Evolutionary conservation across 2,888 invertebrate genomes (phyloP).

Genomic region (Hydrotaea cyrtoneurina): DNA sequence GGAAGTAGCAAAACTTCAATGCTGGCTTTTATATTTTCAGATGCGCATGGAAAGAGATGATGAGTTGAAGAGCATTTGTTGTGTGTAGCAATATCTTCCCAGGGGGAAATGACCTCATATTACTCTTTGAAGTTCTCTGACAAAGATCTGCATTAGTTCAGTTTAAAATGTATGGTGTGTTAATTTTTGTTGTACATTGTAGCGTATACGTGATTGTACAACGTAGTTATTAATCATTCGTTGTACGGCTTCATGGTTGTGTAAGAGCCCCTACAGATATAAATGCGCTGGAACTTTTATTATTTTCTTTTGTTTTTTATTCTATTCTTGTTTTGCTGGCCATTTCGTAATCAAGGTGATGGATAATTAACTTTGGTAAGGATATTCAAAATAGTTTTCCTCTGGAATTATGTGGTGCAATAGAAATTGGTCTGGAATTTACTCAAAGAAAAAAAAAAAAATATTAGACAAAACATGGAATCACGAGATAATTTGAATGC

Average conservation of each 20-base stretch:
- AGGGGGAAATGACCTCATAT: slow-evolving; percentile 19
- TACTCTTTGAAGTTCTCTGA: background rate
- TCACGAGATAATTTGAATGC: too few species aligned
- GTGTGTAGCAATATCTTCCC: slow-evolving; percentile 11
- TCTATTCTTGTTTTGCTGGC: background rate
- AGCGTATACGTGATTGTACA: slow-evolving; percentile 16
- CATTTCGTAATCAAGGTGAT: background rate
- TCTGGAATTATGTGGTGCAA: too few species aligned
- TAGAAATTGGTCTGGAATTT: too few species aligned
- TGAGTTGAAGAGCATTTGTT: slow-evolving; percentile 3
- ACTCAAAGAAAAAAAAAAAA: too few species aligned
- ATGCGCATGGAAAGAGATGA: background rate
- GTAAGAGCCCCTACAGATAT: background rate
- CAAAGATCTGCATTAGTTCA: slow-evolving; percentile 6
- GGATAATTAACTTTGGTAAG: too few species aligned
- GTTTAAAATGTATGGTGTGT: slow-evolving; percentile 17
- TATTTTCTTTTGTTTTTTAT: background rate
- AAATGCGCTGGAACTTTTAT: background rate
- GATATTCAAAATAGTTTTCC: too few species aligned
- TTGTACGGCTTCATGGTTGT: too few species aligned
- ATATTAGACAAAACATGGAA: too few species aligned
- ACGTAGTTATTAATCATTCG: slow-evolving; percentile 11
- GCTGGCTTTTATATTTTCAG: background rate
- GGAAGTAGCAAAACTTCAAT: slow-evolving; percentile 18
- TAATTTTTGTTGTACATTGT: background rate